phyloP scores from a whole-genome alignment of 1,140 invertebrate genomes.

The Amyelois transitella region DNA sequence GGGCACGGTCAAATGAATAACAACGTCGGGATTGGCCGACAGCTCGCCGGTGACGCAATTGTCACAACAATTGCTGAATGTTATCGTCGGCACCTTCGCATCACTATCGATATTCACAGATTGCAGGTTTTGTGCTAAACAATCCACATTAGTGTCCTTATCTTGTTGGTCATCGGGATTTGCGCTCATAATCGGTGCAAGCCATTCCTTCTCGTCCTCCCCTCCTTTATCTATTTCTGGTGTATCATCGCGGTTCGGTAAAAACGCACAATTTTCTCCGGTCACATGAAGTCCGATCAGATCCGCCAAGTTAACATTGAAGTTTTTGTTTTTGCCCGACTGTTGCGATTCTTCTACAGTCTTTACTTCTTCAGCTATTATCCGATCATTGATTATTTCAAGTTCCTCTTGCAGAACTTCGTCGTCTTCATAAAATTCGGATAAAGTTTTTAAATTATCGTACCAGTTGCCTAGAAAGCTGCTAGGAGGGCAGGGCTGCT shows the following conservation, averaged over 20 bases:
- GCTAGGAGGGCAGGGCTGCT: conserved; percentile 21
- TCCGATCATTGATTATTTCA: conserved; percentile 48
- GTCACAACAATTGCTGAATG: conserved; percentile 70
- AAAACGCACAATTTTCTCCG: conserved; percentile 40
- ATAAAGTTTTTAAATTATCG: conserved; percentile 60
- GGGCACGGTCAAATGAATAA: conserved; percentile 63
- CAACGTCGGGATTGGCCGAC: conserved; percentile 46
- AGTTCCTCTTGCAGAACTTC: conserved; percentile 45
- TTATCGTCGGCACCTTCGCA: conserved; percentile 63
- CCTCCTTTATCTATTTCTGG: conserved; percentile 45
- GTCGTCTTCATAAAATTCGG: conserved; percentile 69
- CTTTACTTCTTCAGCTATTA: conserved; percentile 44
- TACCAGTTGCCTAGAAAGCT: conserved; percentile 53
- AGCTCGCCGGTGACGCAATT: conserved; percentile 28
- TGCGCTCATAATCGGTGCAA: conserved; percentile 61
- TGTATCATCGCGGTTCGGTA: conserved; percentile 39
- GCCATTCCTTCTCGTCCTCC: conserved; percentile 55
- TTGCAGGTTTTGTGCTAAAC: conserved; percentile 50
- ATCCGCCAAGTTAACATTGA: conserved; percentile 66
- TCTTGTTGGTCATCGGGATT: conserved; percentile 41
- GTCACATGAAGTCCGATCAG: conserved; percentile 55
- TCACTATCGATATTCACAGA: conserved; percentile 53
- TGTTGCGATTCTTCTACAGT: conserved; percentile 22
- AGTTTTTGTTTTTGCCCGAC: conserved; percentile 41
- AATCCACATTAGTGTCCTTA: conserved; percentile 41